phyloP scores from a whole-genome alignment of 2,797 vertebrate species.

The Podargus strigoides region DNA sequence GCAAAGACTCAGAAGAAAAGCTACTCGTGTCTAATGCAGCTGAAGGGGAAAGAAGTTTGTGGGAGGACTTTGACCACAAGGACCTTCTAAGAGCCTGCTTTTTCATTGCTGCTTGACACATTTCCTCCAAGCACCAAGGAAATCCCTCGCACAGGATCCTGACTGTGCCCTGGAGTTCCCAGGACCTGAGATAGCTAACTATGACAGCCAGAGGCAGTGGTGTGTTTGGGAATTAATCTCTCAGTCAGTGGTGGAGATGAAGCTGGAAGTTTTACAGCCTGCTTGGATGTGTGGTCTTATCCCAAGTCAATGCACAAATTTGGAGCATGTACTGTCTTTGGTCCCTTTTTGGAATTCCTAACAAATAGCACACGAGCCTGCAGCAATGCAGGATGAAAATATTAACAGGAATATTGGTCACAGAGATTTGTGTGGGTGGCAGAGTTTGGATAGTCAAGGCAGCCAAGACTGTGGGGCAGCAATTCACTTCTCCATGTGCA shows the following conservation, averaged over 20 bases:
- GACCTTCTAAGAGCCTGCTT: background rate
- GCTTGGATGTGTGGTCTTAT: background rate
- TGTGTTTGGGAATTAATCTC: background rate
- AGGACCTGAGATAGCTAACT: background rate
- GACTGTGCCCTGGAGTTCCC: background rate
- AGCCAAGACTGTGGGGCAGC: slow-evolving; percentile 9
- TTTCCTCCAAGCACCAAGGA: background rate
- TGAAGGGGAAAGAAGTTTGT: background rate
- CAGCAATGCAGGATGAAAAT: background rate
- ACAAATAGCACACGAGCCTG: background rate
- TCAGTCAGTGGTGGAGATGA: background rate
- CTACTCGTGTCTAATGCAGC: background rate
- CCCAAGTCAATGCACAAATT: background rate
- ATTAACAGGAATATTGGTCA: background rate
- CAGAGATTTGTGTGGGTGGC: background rate
- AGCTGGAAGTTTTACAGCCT: background rate
- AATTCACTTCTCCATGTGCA: background rate
- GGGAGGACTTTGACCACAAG: background rate
- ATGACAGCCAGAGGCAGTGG: background rate
- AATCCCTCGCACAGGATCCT: background rate
- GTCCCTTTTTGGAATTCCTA: background rate
- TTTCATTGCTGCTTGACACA: background rate
- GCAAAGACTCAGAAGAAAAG: background rate
- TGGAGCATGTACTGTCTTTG: background rate
- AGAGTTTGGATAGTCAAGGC: background rate